Conservation (phyloP, 2,797 vertebrate genomes). For the Triplophysa yarkandensis region DNA sequence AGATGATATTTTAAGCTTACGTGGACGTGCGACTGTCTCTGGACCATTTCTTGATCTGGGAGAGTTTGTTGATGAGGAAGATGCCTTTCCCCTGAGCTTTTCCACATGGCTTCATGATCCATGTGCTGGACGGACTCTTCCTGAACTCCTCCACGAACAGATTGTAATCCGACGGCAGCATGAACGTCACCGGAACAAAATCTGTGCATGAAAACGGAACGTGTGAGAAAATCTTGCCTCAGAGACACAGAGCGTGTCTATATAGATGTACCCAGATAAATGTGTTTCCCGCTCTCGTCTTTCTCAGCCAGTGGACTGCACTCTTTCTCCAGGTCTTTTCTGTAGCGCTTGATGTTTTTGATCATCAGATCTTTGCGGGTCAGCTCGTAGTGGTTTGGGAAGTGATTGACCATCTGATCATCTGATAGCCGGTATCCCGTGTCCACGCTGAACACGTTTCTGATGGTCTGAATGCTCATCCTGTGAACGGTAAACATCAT, state of each 20-base stretch:
- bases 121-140: conserved; percentile 96
- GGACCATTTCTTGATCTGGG: conserved; percentile 99
- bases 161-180: conserved; percentile 97
- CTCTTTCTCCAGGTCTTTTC: conserved; percentile 95
- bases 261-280: conserved; percentile 85
- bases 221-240: not conserved
- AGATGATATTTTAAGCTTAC: conserved; percentile 71
- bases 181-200: conserved; percentile 97
- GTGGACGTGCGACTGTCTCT: conserved; percentile 95
- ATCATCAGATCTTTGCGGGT: conserved; percentile 98
- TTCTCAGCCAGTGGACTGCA: conserved; percentile 91
- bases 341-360: conserved; percentile 97
- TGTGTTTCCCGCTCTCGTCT: conserved; percentile 95
- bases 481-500: conserved; percentile 64
- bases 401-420: conserved; percentile 98
- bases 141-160: conserved; percentile 98
- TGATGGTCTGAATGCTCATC: conserved; percentile 98
- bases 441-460: conserved; percentile 95
- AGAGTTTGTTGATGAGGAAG: conserved; percentile 98
- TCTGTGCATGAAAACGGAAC: conserved; percentile 76
- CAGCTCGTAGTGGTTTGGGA: conserved; percentile 97
- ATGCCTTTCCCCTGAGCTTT: conserved; percentile 99
- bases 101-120: conserved; percentile 99
- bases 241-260: not conserved
- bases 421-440: conserved; percentile 93